A percentile compares a stretch with the other conserved stretches of the same genome.
These are phyloP conservation scores for Dioctria linearis DNA, from an alignment of 2,888 invertebrate species.

Conservation along the genomic window DNA sequence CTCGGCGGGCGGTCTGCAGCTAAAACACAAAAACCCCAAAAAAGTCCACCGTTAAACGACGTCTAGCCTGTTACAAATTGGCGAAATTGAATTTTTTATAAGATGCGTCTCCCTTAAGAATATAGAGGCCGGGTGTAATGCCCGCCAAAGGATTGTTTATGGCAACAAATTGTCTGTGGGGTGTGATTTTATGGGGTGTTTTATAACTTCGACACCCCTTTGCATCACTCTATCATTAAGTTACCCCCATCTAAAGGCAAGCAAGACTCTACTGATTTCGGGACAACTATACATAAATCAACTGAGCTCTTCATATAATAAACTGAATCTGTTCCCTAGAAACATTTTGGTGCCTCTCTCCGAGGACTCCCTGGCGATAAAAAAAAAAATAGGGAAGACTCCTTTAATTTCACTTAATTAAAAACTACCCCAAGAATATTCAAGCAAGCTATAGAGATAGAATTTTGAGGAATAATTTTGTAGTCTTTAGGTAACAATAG, in stretches of 20 bases:
- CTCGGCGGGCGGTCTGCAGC: too few relatives aligned
- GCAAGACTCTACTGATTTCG: neutral
- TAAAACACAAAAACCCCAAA: neutral
- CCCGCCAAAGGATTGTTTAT: slow-evolving; percentile 41
- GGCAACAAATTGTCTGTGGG: slow-evolving; percentile 53
- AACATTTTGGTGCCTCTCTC: slow-evolving; percentile 4
- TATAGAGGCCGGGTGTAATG: neutral
- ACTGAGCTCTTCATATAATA: slow-evolving; percentile 31
- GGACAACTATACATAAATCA: slow-evolving; percentile 44
- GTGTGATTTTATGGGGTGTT: slow-evolving; percentile 55
- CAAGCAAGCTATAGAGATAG: slow-evolving; percentile 4
- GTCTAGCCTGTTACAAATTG: slow-evolving; percentile 54
- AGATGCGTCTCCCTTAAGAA: slow-evolving; percentile 23
- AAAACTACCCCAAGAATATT: slow-evolving; percentile 32
- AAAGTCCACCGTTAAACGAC: slow-evolving; percentile 18
- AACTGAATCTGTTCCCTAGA: slow-evolving; percentile 28
- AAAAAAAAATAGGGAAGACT: slow-evolving; percentile 21
- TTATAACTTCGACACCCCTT: slow-evolving; percentile 36
- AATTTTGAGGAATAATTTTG: slow-evolving; percentile 32
- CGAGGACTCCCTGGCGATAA: slow-evolving; percentile 10
- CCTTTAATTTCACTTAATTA: slow-evolving; percentile 52
- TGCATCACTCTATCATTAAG: neutral
- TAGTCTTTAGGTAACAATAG: neutral
- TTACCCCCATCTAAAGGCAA: neutral
- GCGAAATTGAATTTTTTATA: slow-evolving; percentile 54